Conservation (phyloP, 2,888 invertebrate species). For the Drosophila quinaria region DNA sequence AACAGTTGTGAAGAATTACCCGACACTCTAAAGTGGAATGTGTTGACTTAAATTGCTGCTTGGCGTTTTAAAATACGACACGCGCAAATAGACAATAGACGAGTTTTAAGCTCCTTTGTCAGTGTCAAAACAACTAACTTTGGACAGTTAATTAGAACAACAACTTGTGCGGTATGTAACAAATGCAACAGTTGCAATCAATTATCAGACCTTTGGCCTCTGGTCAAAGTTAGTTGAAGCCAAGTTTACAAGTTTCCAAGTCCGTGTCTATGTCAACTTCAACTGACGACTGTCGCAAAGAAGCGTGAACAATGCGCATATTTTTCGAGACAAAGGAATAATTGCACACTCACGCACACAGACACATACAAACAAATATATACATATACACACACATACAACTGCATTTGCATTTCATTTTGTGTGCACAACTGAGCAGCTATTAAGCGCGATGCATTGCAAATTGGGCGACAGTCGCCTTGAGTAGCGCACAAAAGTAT, state of each 20-base stretch:
- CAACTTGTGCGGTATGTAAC: constrained; percentile 44
- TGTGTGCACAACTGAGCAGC: constrained; percentile 62
- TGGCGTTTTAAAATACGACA: constrained; percentile 60
- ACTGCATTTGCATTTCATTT: neutral
- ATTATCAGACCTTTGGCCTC: constrained; percentile 15
- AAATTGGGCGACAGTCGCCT: constrained; percentile 71
- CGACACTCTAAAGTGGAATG: constrained; percentile 57
- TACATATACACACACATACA: constrained; percentile 1
- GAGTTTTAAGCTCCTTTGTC: constrained; percentile 58
- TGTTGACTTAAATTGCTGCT: constrained; percentile 76
- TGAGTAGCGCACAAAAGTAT: constrained; percentile 61
- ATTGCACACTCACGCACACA: constrained; percentile 56
- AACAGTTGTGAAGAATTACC: constrained; percentile 62
- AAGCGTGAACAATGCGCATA: constrained; percentile 40
- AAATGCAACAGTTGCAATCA: constrained; percentile 12
- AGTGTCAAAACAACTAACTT: constrained; percentile 45
- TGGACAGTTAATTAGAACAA: constrained; percentile 61
- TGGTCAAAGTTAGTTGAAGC: constrained; percentile 42
- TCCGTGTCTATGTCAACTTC: constrained; percentile 26
- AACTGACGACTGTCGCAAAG: constrained; percentile 34
- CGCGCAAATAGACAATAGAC: constrained; percentile 61
- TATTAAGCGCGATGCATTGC: constrained; percentile 63
- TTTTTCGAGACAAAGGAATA: constrained; percentile 67
- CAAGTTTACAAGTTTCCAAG: constrained; percentile 1
- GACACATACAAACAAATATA: constrained; percentile 7